Conservation (phyloP, 2,797 vertebrate species). For the Manis javanica region DNA sequence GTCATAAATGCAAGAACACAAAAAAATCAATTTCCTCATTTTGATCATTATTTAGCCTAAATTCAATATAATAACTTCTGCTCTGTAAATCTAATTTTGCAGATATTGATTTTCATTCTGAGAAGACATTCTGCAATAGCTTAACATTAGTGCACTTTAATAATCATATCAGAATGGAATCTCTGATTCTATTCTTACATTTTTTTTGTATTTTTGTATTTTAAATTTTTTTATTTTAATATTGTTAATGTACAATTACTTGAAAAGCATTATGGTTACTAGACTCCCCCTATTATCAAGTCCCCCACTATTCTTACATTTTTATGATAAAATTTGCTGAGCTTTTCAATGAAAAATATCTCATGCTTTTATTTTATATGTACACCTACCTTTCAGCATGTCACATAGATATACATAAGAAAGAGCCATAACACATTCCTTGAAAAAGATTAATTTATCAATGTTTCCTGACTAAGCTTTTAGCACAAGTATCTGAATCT, state of each 20-base stretch:
- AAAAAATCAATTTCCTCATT: conserved; percentile 6
- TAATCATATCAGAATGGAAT: neutral
- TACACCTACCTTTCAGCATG: neutral
- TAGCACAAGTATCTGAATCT: neutral
- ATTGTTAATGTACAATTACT: too few relatives aligned
- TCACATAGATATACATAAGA: neutral
- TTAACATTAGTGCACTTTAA: neutral
- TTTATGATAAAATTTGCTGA: conserved; percentile 9
- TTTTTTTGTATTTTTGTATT: neutral
- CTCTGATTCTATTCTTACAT: neutral
- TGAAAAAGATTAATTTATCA: neutral
- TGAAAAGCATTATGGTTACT: too few relatives aligned
- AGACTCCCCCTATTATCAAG: too few relatives aligned
- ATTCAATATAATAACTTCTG: neutral
- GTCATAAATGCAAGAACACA: neutral
- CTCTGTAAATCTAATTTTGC: neutral
- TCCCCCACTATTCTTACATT: neutral
- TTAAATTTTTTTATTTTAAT: too few relatives aligned
- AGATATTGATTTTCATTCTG: conserved; percentile 24
- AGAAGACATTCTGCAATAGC: neutral
- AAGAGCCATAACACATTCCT: neutral
- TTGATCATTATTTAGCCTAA: conserved; percentile 31
- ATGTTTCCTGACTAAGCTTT: neutral
- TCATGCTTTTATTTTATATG: neutral
- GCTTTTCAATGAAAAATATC: neutral